Base-by-base conservation (phyloP, 1,140 invertebrate genomes). In the Drosophila seguyi region DNA sequence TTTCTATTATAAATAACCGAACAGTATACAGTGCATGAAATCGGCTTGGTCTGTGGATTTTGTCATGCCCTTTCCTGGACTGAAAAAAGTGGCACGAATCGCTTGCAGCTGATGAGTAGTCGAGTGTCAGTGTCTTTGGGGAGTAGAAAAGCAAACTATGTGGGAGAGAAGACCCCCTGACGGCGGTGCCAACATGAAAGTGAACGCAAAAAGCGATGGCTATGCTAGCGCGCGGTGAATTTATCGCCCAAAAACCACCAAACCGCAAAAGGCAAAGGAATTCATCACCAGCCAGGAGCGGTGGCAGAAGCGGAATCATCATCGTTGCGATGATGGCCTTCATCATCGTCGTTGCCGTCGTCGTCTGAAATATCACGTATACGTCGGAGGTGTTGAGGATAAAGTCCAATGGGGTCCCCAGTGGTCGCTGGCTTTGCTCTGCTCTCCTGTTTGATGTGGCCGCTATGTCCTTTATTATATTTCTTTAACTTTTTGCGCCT, bases 401-500 rank as follows among this genome's bases (percentile, higher is more conserved):
- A 52, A 52, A 68, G 65, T 73, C 59, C 67, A 45, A 27, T 52
- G 36, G 25, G 47, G 45, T 78, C 80, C 80, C 83, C 80, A 77
- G 80, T 59, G 84, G 84, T 75, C 20, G 34, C 3, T 22, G 50
- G 31, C 22, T 16, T 16, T 18, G 18, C 52, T 38, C 8, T 6
- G 52, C 20, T 38, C 81, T 80, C 57, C 60, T 68, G 83, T 87
- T 90, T 90, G 84, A 88, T 88, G 85, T 88, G 75, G 71, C 67
- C 65, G 50, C 63, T 73, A 81, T 90, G 85, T 84, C 80, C 68
- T 75, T 88, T 88, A 84, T 90, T 90, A 84, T 88, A 84, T 90
- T 81, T 79, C 61, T 59, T 71, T 60, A 57, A 55, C 58, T 68
- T 71, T 75, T 63, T 71, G 14, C 52, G 44, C 29, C 38, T 34